Conservation (phyloP, 2,113 vertebrate species). For the Peucedramus taeniatus region DNA sequence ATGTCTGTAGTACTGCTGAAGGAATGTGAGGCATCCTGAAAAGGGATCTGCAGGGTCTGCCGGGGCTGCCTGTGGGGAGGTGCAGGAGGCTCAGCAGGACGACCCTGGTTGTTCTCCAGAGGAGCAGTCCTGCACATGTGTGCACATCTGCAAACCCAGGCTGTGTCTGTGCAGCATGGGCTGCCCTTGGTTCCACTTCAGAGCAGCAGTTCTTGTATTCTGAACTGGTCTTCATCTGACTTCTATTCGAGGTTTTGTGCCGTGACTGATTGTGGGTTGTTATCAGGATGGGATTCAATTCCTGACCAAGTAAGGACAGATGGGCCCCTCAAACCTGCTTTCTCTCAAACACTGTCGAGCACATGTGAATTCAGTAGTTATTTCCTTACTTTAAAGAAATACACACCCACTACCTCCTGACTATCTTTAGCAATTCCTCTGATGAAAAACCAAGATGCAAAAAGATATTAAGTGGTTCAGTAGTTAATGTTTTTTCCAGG, state of each 20-base stretch:
- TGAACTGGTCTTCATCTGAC: background rate
- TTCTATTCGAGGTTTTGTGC: background rate
- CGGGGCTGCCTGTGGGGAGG: background rate
- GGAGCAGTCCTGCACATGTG: background rate
- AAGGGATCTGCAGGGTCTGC: slow-evolving; percentile 32
- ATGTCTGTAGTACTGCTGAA: slow-evolving; percentile 50
- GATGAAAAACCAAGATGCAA: slow-evolving; percentile 62
- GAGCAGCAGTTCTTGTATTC: background rate
- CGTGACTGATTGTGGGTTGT: background rate
- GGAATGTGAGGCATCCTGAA: slow-evolving; percentile 54
- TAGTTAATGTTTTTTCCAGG: slow-evolving; percentile 64
- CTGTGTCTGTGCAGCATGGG: rapidly evolving
- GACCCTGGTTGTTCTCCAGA: background rate
- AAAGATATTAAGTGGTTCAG: slow-evolving; percentile 41
- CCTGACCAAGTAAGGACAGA: background rate
- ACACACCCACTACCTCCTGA: slow-evolving; percentile 26
- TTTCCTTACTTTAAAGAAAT: slow-evolving; percentile 44
- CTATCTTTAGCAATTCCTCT: slow-evolving; percentile 33
- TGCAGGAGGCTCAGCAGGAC: background rate
- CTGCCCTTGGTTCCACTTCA: background rate
- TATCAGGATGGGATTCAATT: background rate
- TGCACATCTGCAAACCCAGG: background rate
- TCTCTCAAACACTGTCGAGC: background rate
- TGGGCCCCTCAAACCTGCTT: slow-evolving; percentile 31
- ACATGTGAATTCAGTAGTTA: slow-evolving; percentile 36